A percentile compares a stretch with the other conserved stretches of the same genome.
phyloP scores from a whole-genome alignment of 2,113 vertebrate species.

The Chaetodon trifascialis region DNA sequence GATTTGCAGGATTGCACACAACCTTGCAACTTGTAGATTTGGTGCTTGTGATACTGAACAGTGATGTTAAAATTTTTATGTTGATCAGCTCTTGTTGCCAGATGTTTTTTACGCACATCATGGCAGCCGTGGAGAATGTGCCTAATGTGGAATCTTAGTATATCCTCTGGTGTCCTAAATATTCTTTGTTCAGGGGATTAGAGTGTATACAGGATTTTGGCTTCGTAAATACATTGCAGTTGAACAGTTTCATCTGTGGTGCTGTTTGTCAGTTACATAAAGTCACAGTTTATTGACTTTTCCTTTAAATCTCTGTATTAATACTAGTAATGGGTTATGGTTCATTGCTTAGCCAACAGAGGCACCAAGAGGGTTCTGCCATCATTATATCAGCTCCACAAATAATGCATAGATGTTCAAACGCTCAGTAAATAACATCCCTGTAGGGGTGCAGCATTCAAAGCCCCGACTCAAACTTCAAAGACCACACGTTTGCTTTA shows the following conservation, averaged over 20 bases:
- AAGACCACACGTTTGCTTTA: conserved; percentile 57
- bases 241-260: conserved; percentile 7
- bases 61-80: neutral
- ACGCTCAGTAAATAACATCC: conserved; percentile 48
- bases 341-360: conserved; percentile 25
- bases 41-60: neutral
- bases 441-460: conserved; percentile 35
- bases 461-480: conserved; percentile 38
- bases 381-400: conserved; percentile 57
- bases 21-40: neutral
- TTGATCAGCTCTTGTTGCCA: neutral
- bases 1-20: neutral
- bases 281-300: conserved; percentile 41
- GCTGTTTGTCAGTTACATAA: neutral
- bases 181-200: conserved; percentile 37
- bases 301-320: conserved; percentile 39
- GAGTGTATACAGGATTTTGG: neutral
- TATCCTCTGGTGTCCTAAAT: conserved; percentile 41
- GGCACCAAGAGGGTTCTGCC: conserved; percentile 6
- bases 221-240: conserved; percentile 11
- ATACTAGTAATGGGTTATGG: conserved; percentile 42
- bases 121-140: neutral
- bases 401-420: conserved; percentile 58
- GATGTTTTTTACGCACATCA: conserved; percentile 7
- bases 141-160: neutral